Conservation (phyloP, 2,113 vertebrate species). For the Neolamprologus falcicula region DNA sequence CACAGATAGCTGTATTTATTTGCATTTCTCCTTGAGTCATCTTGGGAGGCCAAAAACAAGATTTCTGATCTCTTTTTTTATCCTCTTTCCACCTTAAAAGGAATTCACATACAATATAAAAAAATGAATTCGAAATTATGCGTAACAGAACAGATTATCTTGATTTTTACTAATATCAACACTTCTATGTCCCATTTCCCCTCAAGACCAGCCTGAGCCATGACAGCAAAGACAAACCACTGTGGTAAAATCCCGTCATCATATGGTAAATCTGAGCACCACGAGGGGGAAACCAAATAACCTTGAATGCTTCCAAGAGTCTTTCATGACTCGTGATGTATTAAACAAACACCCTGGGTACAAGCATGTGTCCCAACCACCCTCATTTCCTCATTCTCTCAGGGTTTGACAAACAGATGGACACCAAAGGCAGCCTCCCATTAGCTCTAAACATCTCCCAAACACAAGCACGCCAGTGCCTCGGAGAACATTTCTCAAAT, state of each 20-base stretch:
- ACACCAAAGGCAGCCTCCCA: slow-evolving; percentile 1
- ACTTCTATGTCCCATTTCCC: background rate
- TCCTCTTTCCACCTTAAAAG: background rate
- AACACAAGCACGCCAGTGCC: background rate
- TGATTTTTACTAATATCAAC: background rate
- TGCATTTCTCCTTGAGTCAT: slow-evolving; percentile 51
- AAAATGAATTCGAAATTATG: background rate
- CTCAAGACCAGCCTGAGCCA: background rate
- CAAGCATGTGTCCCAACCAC: slow-evolving; percentile 16
- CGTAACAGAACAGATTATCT: background rate
- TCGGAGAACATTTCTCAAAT: slow-evolving; percentile 9
- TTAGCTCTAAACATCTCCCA: background rate
- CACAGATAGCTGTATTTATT: slow-evolving; percentile 37
- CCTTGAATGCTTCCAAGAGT: slow-evolving; percentile 12
- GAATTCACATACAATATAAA: background rate
- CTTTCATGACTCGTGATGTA: slow-evolving; percentile 28
- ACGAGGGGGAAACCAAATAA: slow-evolving; percentile 25
- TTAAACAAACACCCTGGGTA: slow-evolving; percentile 32
- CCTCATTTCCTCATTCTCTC: slow-evolving; percentile 29
- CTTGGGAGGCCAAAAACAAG: slow-evolving; percentile 11
- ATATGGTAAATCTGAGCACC: background rate
- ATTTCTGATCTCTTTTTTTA: background rate
- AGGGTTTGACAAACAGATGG: slow-evolving; percentile 50
- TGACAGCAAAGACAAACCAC: slow-evolving; percentile 13
- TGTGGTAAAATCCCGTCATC: slow-evolving; percentile 18